A percentile compares a stretch with the other conserved stretches of the same genome.
phyloP scores from a whole-genome alignment of 2,888 invertebrate species.

The Drosophila prolongata region DNA sequence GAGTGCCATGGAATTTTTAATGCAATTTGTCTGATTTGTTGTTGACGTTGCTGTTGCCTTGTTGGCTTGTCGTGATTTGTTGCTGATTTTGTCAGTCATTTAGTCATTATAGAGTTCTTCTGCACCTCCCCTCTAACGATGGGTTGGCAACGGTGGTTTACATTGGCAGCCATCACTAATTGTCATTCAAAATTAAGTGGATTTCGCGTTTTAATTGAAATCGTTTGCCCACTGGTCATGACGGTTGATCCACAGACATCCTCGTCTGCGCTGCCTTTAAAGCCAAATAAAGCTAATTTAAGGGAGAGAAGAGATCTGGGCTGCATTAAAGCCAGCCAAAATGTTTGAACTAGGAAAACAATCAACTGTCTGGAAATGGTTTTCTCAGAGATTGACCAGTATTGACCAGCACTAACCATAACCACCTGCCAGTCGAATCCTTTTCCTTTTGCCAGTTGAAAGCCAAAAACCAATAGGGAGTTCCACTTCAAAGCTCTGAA shows the following conservation, averaged over 20 bases:
- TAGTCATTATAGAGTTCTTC: slow-evolving; percentile 65
- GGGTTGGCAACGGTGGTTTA: slow-evolving; percentile 40
- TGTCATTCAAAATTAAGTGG: slow-evolving; percentile 78
- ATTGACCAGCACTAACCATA: slow-evolving; percentile 10
- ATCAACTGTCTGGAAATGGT: slow-evolving; percentile 43
- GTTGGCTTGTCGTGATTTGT: slow-evolving; percentile 75
- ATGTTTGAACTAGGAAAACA: slow-evolving; percentile 13
- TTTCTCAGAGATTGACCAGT: slow-evolving; percentile 35
- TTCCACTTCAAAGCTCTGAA: neutral
- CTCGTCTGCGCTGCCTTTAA: slow-evolving; percentile 48
- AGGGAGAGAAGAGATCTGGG: neutral
- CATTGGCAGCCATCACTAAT: slow-evolving; percentile 66
- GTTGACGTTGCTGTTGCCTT: slow-evolving; percentile 68
- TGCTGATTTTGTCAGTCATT: slow-evolving; percentile 78
- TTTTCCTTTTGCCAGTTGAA: slow-evolving; percentile 27
- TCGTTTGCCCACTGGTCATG: slow-evolving; percentile 36
- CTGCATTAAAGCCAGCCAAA: slow-evolving; percentile 22
- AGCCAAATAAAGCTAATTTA: slow-evolving; percentile 54
- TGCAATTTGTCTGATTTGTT: slow-evolving; percentile 80
- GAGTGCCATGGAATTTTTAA: slow-evolving; percentile 77
- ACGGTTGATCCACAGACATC: slow-evolving; percentile 18
- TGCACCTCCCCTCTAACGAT: slow-evolving; percentile 5
- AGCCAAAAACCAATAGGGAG: slow-evolving; percentile 16
- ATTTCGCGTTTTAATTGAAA: slow-evolving; percentile 74
- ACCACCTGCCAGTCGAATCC: slow-evolving; percentile 34